Evolutionary conservation across 2,113 vertebrate species (phyloP).

Genomic region (Esox niger): DNA sequence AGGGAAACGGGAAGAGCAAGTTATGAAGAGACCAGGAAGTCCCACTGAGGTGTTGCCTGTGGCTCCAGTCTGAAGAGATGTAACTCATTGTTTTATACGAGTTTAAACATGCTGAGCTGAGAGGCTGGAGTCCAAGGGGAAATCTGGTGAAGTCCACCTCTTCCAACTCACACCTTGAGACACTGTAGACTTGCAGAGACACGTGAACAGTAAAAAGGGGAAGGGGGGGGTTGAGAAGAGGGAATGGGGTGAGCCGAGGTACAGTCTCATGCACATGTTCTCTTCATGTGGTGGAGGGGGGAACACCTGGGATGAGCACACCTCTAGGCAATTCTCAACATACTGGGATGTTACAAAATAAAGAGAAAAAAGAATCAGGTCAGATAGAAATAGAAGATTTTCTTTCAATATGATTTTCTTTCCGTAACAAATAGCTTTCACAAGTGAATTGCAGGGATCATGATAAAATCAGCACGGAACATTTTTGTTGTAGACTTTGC

Average conservation of each 20-base stretch:
- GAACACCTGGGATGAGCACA: slow-evolving; percentile 10
- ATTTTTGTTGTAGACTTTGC: not conserved
- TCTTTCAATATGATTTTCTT: too few species aligned
- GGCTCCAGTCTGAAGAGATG: slow-evolving; percentile 51
- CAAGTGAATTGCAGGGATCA: not conserved
- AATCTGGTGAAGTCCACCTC: slow-evolving; percentile 32
- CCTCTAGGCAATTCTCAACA: slow-evolving; percentile 23
- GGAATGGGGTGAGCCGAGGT: not conserved
- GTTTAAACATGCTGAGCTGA: slow-evolving; percentile 47
- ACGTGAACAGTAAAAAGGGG: not conserved
- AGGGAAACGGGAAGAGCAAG: slow-evolving; percentile 9
- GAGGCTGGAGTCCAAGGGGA: slow-evolving; percentile 36
- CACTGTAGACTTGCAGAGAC: slow-evolving; percentile 6
- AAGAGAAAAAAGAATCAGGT: not conserved
- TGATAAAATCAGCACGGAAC: slow-evolving; percentile 1
- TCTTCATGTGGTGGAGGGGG: not conserved
- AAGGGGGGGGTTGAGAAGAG: not conserved
- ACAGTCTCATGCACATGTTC: not conserved
- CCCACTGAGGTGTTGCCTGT: slow-evolving; percentile 49
- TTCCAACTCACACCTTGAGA: slow-evolving; percentile 25
- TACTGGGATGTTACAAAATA: not conserved
- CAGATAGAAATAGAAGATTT: not conserved
- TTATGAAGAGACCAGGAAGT: too few species aligned
- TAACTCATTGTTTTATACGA: slow-evolving; percentile 51
- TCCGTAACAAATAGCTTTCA: not conserved